phyloP scores from a whole-genome alignment of 2,888 invertebrate species.

The Ectobius pallidus region DNA sequence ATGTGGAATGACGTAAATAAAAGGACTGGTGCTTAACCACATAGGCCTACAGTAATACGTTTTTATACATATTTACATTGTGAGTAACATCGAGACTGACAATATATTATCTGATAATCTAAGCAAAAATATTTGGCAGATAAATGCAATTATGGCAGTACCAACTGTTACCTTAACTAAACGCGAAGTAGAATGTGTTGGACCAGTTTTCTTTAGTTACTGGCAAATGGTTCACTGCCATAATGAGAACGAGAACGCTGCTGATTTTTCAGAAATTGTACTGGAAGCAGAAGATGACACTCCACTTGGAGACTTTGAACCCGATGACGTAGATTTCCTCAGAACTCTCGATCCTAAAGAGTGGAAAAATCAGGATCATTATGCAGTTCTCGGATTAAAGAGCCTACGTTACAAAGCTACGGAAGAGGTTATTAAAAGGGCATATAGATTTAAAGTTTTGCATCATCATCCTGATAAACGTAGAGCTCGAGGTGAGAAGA shows the following conservation, averaged over 20 bases:
- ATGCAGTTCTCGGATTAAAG: constrained; percentile 90
- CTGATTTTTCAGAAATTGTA: constrained; percentile 30
- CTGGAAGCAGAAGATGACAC: constrained; percentile 34
- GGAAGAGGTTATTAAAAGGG: constrained; percentile 91
- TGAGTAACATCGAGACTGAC: no score
- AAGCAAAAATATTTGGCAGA: no score
- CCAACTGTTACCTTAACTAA: no score
- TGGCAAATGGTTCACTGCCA: constrained; percentile 26
- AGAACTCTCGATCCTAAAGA: constrained; percentile 92
- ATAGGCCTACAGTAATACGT: no score
- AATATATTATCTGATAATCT: no score
- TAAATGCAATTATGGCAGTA: no score
- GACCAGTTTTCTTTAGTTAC: constrained; percentile 37
- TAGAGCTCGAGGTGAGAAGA: constrained; percentile 86
- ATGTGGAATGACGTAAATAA: no score
- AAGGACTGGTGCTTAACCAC: no score
- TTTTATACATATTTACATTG: no score
- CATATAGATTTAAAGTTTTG: constrained; percentile 86
- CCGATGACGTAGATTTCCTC: constrained; percentile 82
- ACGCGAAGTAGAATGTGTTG: constrained; percentile 38
- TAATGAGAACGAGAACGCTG: constrained; percentile 19
- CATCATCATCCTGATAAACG: constrained; percentile 99
- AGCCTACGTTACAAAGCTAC: constrained; percentile 83
- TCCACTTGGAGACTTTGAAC: constrained; percentile 47
- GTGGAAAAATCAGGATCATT: constrained; percentile 98